Evolutionary conservation across 2,888 invertebrate species (phyloP), one percentile per base, ranked within the genome.

Genomic region (Amblyteles armatorius): DNA sequence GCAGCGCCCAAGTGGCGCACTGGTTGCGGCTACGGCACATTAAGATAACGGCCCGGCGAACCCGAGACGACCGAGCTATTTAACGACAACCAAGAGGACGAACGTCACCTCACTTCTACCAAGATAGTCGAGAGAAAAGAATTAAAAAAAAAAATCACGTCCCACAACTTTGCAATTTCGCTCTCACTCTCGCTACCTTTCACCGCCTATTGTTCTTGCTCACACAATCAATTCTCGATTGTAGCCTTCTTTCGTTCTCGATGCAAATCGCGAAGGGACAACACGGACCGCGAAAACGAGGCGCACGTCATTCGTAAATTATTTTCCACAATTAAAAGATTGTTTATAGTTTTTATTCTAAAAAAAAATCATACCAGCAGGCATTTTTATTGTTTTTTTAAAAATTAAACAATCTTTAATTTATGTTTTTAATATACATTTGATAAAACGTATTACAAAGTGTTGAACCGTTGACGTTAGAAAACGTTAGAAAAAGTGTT

Each of bases 21-120:
- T 72, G 55, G 74, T 74, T 82, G 82, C 84, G 82, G 74, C 82
- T 74, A 82, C 81, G 73, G 72, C 78, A 65, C 78, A 74, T 84
- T 81, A 84, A 81, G 81, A 81, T 84, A 84, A 81, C 81, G 81
- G 55, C 63, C 52, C 69, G 16, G 69, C 73, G n/a, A 63, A 78
- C 84, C 22, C 69, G 67, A 77, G 84, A 76, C 71, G 55, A 68
- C 33, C 52, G 52, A 78, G 73, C 73, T 78, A 69, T 72, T 74
- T 69, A 52, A 79, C 74, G 71, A 82, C 74, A 36, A 79, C 50
- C 52, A 65, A 13, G 69, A 71, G 44, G 13, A 60, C 5, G 48
- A 26, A 67, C 84, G 82, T 84, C 82, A 84, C 74, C 77, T 72
- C 67, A 68, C 78, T 57, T 63, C 29, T 40, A 22, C 48, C 33